These are phyloP conservation scores for Scaptomyza montana DNA, from an alignment of 1,140 invertebrate species.

Conservation along the genomic window DNA sequence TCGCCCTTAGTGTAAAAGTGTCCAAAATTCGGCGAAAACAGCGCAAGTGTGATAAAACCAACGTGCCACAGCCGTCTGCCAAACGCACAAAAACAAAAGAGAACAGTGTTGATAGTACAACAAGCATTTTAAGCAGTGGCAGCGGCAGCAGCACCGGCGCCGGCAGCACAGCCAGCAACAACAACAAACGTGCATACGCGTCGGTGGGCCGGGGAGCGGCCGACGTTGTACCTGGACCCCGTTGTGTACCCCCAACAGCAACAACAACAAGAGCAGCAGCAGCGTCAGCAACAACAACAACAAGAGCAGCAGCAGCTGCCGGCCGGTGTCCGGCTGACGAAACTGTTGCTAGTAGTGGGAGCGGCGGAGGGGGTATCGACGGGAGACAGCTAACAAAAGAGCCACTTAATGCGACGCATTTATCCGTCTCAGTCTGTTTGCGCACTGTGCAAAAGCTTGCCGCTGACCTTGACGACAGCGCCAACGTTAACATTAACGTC, in stretches of 20 bases:
- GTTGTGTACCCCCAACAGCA: conserved; percentile 27
- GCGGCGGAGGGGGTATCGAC: conserved; percentile 30
- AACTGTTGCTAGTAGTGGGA: conserved; percentile 62
- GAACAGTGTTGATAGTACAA: conserved; percentile 76
- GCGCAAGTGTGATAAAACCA: conserved; percentile 75
- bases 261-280: conserved; percentile 17
- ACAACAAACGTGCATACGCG: conserved; percentile 41
- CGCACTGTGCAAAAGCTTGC: conserved; percentile 72
- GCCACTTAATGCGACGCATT: conserved; percentile 55
- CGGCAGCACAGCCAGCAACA: conserved; percentile 27
- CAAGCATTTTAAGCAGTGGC: conserved; percentile 66
- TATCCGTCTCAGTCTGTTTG: conserved; percentile 54
- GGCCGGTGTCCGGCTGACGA: conserved; percentile 52
- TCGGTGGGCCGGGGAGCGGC: conserved; percentile 71
- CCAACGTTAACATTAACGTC: too few relatives aligned
- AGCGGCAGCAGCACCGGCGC: conserved; percentile 46
- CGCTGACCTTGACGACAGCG: conserved; percentile 26
- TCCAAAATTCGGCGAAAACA: conserved; percentile 81
- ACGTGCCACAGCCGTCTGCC: conserved; percentile 64
- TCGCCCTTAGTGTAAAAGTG: conserved; percentile 63
- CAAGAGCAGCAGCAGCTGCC: conserved; percentile 34
- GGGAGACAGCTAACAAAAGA: conserved; percentile 64
- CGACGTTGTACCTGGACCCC: conserved; percentile 52
- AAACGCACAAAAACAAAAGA: conserved; percentile 80
- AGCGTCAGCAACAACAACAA: conserved; percentile 3